Evolutionary conservation across 2,797 vertebrate species (phyloP), one percentile per base, ranked within the genome.

Genomic region (Cephalopachus bancanus): DNA sequence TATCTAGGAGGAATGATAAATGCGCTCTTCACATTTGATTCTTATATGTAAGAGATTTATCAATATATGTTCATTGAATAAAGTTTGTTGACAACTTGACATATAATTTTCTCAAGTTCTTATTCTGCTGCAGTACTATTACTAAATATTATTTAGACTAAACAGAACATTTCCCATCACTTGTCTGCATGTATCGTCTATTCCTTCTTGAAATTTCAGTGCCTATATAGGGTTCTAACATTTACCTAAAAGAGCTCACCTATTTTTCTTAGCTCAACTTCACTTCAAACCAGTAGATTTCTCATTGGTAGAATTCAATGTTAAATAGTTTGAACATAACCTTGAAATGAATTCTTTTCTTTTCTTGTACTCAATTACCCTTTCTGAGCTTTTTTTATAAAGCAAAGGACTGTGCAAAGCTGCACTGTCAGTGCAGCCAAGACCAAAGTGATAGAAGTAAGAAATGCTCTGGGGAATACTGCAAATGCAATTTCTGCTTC

Each of bases 341-440:
- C 92, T 97, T 96, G 97, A 95, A 97, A 69, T 97, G 90, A 96
- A 97, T 96, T 95, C 44, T 94, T 95, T 94, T 87, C 72, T 96
- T 86, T 76, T 53, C 92, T 97, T 97, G 88, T 95, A 94, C 92
- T 97, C 93, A 97, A 76, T 96, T 97, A 91, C 90, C 51, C 62
- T 96, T 65, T 91, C 76, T 78, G 84, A 92, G 95, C 81, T 97
- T 97, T 97, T 97, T 97, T 96, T 90, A 96, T 92, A 96, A 96
- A 96, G 87, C 64, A 92, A 93, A 96, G 90, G 15, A 60, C 92
- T 92, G 51, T 83, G 89, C 33, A 80, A 87, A 85, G 59, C 76
- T 75, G 37, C 17, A 16, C 84, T 28, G 10, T 57, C 81, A 79
- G 72, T 80, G 62, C 67, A 91, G 88, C 87, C 67, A 80, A 93